These are phyloP conservation scores for Metallyticus violacea DNA, from an alignment of 2,888 invertebrate genomes.

Conservation along the genomic window DNA sequence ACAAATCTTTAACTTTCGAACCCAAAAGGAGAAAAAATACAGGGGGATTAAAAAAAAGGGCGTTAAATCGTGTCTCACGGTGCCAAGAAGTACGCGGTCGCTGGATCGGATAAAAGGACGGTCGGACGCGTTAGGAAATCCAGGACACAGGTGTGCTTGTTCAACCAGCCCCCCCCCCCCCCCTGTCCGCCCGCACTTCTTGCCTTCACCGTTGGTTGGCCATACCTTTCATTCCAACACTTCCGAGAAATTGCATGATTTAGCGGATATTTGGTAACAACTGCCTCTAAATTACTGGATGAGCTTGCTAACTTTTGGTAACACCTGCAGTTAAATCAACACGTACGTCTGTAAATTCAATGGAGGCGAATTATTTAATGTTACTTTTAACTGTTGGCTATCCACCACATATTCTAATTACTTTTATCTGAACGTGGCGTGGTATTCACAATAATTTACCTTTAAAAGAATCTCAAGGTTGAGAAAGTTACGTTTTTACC, in stretches of 20 bases:
- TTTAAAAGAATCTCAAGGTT: too few relatives aligned
- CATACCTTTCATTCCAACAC: background rate
- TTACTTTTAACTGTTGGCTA: too few relatives aligned
- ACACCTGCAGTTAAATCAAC: too few relatives aligned
- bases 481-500: too few relatives aligned
- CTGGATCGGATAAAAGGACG: background rate
- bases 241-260: background rate
- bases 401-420: too few relatives aligned
- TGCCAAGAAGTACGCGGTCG: background rate
- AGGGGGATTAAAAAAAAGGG: too few relatives aligned
- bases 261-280: background rate
- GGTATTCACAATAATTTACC: too few relatives aligned
- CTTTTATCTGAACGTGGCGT: too few relatives aligned
- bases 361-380: too few relatives aligned
- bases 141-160: slow-evolving; percentile 15
- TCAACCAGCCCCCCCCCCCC: background rate
- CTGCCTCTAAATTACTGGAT: background rate
- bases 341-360: too few relatives aligned
- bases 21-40: background rate
- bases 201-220: background rate
- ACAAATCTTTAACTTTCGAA: background rate
- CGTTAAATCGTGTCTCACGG: background rate
- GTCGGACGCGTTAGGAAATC: slow-evolving; percentile 3
- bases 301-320: too few relatives aligned
- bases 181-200: background rate